Conservation (phyloP, 1,140 invertebrate species). For the Hyphantria cunea region DNA sequence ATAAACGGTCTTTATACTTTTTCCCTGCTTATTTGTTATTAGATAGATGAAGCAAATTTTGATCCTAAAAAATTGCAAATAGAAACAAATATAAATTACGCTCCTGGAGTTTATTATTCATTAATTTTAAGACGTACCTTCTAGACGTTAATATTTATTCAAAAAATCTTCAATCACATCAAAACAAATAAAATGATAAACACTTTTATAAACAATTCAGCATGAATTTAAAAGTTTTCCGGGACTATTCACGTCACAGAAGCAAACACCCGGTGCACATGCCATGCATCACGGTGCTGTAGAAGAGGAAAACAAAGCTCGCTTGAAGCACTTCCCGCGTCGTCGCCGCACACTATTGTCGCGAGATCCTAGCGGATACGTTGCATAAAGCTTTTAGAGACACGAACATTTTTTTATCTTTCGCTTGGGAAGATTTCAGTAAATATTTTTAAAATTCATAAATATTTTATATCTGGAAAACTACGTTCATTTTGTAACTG, state of each 20-base stretch:
- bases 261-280: not conserved
- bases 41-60: too few species aligned
- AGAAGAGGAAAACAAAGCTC: slow-evolving; percentile 46
- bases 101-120: too few species aligned
- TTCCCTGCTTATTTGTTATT: too few species aligned
- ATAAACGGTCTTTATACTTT: too few species aligned
- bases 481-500: too few species aligned
- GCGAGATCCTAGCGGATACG: slow-evolving; percentile 29
- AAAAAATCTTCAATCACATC: not conserved
- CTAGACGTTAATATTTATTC: too few species aligned
- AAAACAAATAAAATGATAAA: not conserved
- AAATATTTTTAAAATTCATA: not conserved
- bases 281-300: slow-evolving; percentile 3
- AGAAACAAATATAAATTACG: too few species aligned
- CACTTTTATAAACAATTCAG: too few species aligned
- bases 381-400: slow-evolving; percentile 36
- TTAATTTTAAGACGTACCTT: too few species aligned
- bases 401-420: slow-evolving; percentile 4
- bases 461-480: not conserved
- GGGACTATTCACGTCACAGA: not conserved
- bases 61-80: too few species aligned
- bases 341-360: slow-evolving; percentile 45
- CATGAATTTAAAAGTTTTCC: too few species aligned
- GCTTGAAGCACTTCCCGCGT: slow-evolving; percentile 44
- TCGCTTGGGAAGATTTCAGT: not conserved